Percentiles rank a stretch among this genome's conserved stretches.
These are phyloP conservation scores for Ernsta delagoae DNA, from an alignment of 2,888 invertebrate genomes.

Conservation along the genomic window DNA sequence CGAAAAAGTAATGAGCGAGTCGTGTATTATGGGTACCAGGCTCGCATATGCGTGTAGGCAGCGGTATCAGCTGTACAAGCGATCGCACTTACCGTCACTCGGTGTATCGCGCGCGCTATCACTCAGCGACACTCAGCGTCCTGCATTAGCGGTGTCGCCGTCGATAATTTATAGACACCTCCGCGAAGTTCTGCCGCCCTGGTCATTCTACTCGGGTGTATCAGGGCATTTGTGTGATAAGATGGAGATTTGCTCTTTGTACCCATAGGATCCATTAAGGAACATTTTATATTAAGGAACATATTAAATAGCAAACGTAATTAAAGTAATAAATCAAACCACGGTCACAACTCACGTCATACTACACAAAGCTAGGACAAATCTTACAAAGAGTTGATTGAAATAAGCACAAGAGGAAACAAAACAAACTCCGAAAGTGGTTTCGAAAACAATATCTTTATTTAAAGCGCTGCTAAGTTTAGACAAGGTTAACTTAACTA, in stretches of 20 bases:
- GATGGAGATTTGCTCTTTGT: background rate
- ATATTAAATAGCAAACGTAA: background rate
- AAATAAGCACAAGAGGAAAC: conserved; percentile 9
- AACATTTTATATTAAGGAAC: background rate
- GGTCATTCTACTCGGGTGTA: conserved; percentile 62
- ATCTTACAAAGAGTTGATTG: conserved; percentile 22
- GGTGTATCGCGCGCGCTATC: conserved; percentile 77
- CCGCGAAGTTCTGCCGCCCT: conserved; percentile 62
- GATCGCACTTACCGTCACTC: conserved; percentile 36
- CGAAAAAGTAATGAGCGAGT: conserved; percentile 59
- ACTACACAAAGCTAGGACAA: background rate
- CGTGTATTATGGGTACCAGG: conserved; percentile 56
- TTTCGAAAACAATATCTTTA: conserved; percentile 29
- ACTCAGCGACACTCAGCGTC: conserved; percentile 67
- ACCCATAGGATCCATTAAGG: background rate
- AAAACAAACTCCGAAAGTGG: conserved; percentile 8
- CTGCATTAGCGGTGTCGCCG: conserved; percentile 78
- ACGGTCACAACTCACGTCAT: background rate
- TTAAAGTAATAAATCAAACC: background rate
- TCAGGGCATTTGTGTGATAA: conserved; percentile 2
- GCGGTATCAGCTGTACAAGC: conserved; percentile 60
- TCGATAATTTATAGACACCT: conserved; percentile 77
- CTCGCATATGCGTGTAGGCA: conserved; percentile 58
- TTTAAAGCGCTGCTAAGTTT: conserved; percentile 30
- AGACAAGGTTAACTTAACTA: conserved; percentile 24